Conservation (phyloP, 2,797 vertebrate genomes). For the Thaleichthys pacificus region DNA sequence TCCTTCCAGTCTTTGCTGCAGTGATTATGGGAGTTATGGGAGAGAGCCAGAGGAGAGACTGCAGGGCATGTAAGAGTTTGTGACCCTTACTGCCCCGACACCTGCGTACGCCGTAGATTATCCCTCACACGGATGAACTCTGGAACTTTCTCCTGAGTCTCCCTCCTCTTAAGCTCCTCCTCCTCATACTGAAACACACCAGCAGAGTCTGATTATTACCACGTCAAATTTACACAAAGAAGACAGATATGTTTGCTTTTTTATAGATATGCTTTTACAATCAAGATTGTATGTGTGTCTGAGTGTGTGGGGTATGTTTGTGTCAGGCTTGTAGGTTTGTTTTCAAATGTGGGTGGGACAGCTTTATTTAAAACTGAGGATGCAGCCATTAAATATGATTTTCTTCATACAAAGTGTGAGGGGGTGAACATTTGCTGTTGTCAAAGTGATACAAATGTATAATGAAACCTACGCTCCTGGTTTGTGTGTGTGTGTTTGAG, state of each 20-base stretch:
- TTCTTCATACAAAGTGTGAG: too few relatives aligned
- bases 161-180: slow-evolving; percentile 68
- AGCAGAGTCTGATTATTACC: neutral
- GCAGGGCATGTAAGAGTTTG: slow-evolving; percentile 14
- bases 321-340: neutral
- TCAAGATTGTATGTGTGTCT: neutral
- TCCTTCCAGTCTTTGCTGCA: neutral
- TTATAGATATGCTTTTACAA: neutral
- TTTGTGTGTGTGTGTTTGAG: neutral
- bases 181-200: slow-evolving; percentile 69
- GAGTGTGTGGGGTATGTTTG: neutral
- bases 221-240: neutral
- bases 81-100: slow-evolving; percentile 54
- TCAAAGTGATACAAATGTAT: too few relatives aligned
- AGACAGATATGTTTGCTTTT: neutral
- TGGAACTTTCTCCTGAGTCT: slow-evolving; percentile 71
- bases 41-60: slow-evolving; percentile 6
- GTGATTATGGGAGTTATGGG: neutral
- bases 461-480: too few relatives aligned
- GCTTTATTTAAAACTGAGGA: too few relatives aligned
- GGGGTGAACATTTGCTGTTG: too few relatives aligned
- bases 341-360: too few relatives aligned
- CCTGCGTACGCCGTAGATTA: slow-evolving; percentile 72
- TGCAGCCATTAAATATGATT: too few relatives aligned
- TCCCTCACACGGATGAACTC: slow-evolving; percentile 78